Percentiles rank a stretch among this genome's conserved stretches.
These are phyloP conservation scores for Andrena haemorrhoa DNA, from an alignment of 2,888 invertebrate genomes.

Conservation along the genomic window DNA sequence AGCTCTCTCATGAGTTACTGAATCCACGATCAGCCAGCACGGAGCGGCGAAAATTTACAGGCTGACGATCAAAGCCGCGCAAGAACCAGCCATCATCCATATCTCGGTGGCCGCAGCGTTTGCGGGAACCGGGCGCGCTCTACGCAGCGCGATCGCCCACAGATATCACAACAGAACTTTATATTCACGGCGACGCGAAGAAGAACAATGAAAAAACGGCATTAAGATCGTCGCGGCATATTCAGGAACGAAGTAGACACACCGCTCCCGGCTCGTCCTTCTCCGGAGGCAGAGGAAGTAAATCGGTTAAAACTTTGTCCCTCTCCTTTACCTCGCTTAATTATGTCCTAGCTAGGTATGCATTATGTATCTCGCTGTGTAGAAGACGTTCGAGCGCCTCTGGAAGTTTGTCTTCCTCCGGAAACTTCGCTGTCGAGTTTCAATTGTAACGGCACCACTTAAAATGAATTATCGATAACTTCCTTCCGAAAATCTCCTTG, in stretches of 20 bases:
- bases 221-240: constrained; percentile 18
- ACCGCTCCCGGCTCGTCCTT: constrained; percentile 14
- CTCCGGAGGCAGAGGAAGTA: constrained; percentile 20
- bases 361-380: constrained; percentile 62
- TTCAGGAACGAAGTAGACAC: constrained; percentile 11
- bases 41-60: constrained; percentile 56
- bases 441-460: constrained; percentile 54
- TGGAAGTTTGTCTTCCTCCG: constrained; percentile 51
- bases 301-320: constrained; percentile 55
- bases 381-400: constrained; percentile 42
- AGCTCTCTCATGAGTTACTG: constrained; percentile 62
- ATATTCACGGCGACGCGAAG: neutral
- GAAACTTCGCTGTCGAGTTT: constrained; percentile 48
- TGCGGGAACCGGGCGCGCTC: neutral
- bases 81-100: constrained; percentile 36
- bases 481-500: constrained; percentile 25
- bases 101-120: constrained; percentile 20
- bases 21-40: constrained; percentile 45
- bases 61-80: constrained; percentile 38
- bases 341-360: constrained; percentile 53
- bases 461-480: constrained; percentile 57
- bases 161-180: neutral
- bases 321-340: constrained; percentile 37
- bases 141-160: neutral
- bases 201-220: neutral